Conservation (phyloP, 2,113 vertebrate species). For the Connochaetes taurinus region DNA sequence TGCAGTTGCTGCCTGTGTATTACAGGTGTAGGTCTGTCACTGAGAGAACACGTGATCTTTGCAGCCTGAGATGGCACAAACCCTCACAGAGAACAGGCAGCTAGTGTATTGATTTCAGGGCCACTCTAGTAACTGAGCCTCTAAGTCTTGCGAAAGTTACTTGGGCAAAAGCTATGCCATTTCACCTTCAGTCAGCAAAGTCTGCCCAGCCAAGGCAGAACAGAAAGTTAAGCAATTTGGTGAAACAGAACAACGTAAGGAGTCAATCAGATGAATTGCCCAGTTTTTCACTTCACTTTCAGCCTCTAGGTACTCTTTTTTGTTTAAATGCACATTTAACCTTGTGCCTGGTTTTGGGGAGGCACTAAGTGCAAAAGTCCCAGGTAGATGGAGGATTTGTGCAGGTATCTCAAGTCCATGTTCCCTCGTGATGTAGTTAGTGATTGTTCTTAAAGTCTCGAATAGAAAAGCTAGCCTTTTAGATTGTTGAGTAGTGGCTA, state of each 20-base stretch:
- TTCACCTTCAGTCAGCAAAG: not conserved
- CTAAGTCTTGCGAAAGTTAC: not conserved
- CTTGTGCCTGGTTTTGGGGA: not conserved
- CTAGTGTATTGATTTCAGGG: not conserved
- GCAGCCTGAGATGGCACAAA: not conserved
- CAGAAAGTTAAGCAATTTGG: not conserved
- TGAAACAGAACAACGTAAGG: not conserved
- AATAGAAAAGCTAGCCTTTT: not conserved
- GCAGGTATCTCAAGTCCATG: not conserved
- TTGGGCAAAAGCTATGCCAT: not conserved
- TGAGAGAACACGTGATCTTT: not conserved
- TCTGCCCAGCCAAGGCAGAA: not conserved
- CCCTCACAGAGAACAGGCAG: not conserved
- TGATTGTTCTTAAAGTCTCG: not conserved
- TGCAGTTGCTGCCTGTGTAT: rapidly evolving
- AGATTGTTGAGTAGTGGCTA: not conserved
- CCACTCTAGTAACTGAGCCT: not conserved
- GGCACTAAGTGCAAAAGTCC: not conserved
- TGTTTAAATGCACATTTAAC: not conserved
- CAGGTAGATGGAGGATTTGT: not conserved
- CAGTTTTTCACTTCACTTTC: not conserved
- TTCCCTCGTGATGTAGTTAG: not conserved
- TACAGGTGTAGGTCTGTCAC: not conserved
- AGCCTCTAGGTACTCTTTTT: not conserved
- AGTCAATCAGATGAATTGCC: not conserved